These are phyloP conservation scores for Pachymerium ferrugineum DNA, from an alignment of 2,888 invertebrate species.

Conservation along the genomic window DNA sequence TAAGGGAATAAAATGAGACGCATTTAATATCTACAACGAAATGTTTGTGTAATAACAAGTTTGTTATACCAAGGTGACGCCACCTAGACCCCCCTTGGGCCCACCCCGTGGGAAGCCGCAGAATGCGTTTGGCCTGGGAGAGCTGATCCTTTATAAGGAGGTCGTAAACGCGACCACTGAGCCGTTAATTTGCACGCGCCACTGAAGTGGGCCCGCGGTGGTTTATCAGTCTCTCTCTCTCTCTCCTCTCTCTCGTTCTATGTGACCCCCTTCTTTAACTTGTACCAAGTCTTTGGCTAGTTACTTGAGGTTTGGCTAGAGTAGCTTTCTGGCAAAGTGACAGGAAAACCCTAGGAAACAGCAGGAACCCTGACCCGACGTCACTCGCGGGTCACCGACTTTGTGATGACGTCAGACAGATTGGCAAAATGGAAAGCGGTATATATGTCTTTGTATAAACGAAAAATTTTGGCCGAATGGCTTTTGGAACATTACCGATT, in stretches of 20 bases:
- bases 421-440: conserved; percentile 21
- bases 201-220: conserved; percentile 25
- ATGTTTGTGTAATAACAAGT: not conserved
- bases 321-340: conserved; percentile 23
- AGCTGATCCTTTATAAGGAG: conserved; percentile 24
- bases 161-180: conserved; percentile 27
- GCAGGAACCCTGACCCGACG: conserved; percentile 27
- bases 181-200: conserved; percentile 27
- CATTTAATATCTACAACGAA: conserved; percentile 22
- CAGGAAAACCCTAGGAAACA: conserved; percentile 20
- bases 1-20: conserved; percentile 5
- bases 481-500: conserved; percentile 27
- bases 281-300: conserved; percentile 19
- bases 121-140: conserved; percentile 27
- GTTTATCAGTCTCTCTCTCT: conserved; percentile 9
- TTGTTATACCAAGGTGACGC: conserved; percentile 3
- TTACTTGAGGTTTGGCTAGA: no score
- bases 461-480: conserved; percentile 24
- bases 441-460: conserved; percentile 25
- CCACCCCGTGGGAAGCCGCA: conserved; percentile 27
- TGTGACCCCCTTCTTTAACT: not conserved
- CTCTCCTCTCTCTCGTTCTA: conserved; percentile 10
- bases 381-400: conserved; percentile 22
- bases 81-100: conserved; percentile 2
- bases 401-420: conserved; percentile 22